These are phyloP conservation scores for Lamproptera curius DNA, from an alignment of 2,888 invertebrate species.

Conservation along the genomic window DNA sequence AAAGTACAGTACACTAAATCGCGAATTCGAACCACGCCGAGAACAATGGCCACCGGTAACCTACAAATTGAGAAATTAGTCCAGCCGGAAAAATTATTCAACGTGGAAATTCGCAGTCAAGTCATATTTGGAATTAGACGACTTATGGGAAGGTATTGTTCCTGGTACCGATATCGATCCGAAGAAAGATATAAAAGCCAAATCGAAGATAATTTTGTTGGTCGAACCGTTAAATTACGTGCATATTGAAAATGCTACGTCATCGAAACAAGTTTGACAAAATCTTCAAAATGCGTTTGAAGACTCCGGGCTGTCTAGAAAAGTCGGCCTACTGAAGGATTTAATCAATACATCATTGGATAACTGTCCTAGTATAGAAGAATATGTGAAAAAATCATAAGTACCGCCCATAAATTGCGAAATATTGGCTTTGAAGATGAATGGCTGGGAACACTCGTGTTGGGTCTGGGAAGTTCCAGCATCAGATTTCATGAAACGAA, in stretches of 20 bases:
- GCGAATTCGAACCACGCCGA: not conserved
- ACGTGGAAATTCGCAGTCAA: not conserved
- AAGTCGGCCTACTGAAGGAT: slow-evolving; percentile 25
- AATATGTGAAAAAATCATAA: slow-evolving; percentile 21
- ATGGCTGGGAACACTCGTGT: slow-evolving; percentile 25
- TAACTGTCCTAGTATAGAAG: slow-evolving; percentile 21
- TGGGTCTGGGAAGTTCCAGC: no score
- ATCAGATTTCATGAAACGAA: no score
- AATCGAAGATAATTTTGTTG: slow-evolving; percentile 24
- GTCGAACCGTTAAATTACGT: slow-evolving; percentile 18
- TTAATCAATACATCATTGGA: slow-evolving; percentile 23
- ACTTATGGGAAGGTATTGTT: slow-evolving; percentile 16
- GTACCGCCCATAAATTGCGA: slow-evolving; percentile 21
- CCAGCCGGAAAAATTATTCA: not conserved
- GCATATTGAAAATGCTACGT: slow-evolving; percentile 22
- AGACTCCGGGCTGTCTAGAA: slow-evolving; percentile 17
- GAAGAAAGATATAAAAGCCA: slow-evolving; percentile 21
- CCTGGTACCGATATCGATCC: not conserved
- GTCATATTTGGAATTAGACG: slow-evolving; percentile 2
- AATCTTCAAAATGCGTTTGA: slow-evolving; percentile 22
- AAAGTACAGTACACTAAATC: not conserved
- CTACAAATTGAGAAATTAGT: slow-evolving; percentile 2
- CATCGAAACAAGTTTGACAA: slow-evolving; percentile 20
- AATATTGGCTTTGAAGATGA: slow-evolving; percentile 25
- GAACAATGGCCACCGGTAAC: not conserved